Evolutionary conservation across 2,888 invertebrate genomes (phyloP), one percentile per base, ranked within the genome.

Genomic region (Acronicta aceris): DNA sequence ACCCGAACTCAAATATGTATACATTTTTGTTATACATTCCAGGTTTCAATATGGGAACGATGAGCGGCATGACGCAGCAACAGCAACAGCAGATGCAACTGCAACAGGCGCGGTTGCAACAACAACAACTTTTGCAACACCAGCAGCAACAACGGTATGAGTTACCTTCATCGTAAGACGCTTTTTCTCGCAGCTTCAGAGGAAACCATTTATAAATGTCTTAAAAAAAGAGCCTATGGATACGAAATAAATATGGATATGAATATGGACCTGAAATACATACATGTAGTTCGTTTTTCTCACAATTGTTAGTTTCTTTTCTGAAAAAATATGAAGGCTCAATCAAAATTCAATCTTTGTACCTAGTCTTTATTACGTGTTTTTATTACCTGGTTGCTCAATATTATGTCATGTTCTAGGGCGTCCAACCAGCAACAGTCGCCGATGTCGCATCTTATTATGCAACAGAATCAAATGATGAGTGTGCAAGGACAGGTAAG

Each of bases 111-210:
- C 84, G 90, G 1, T 72, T 93, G 65, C 94, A 94, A 55, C 95
- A 96, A 61, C 95, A 96, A 72, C 96, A 96, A 80, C 87, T 97
- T 68, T 86, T 96, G 90, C 96, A 97, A 95, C 93, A 94, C 27
- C 93, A 92, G 66, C 95, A 92, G 67, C 73, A 74, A 57, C 74
- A 73, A 59, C 55, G 71, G 61, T 74, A 66, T 30, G 38, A 41
- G 21, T 21, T 8, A 12, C 2, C n/a, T 27, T 27, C 7, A 36
- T 33, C 36, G 5, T 36, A 7, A 36, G 13, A 36, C 1, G 10
- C 13, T 1, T 13, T 12, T 33, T 10, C 3, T 13, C 36, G 5
- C 7, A 36, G 13, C 36, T 36, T 13, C 5, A 13, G 30, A 10
- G 1, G 8, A 21, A 3, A 2, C 4, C 21, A 4, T 21, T 21